Evolutionary conservation across 2,113 vertebrate species (phyloP).

Genomic region (Eptesicus fuscus): DNA sequence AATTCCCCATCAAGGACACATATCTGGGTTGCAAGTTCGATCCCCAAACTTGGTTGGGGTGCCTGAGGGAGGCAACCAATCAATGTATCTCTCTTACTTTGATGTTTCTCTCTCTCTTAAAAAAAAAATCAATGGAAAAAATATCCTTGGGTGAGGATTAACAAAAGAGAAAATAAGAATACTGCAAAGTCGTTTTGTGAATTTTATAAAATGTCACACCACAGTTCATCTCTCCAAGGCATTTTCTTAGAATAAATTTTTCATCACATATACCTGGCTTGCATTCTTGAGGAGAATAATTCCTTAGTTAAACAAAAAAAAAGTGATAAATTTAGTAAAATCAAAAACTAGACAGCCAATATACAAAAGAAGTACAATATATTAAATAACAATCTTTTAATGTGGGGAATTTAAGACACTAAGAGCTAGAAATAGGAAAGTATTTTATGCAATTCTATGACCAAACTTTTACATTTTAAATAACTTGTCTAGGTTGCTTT

Average conservation of each 20-base stretch:
- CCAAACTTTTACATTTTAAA: conserved; percentile 2
- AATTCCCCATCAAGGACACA: too few species aligned
- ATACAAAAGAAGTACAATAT: conserved; percentile 9
- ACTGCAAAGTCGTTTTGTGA: background rate
- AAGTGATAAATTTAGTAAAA: background rate
- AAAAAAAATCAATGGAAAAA: too few species aligned
- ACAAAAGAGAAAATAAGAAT: background rate
- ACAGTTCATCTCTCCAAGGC: background rate
- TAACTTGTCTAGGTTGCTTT: background rate
- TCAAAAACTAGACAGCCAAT: background rate
- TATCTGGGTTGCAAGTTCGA: too few species aligned
- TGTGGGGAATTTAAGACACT: background rate
- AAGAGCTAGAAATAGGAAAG: background rate
- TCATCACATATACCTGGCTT: background rate
- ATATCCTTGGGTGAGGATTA: too few species aligned
- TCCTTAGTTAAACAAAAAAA: background rate
- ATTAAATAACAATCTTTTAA: background rate
- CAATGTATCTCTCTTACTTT: too few species aligned
- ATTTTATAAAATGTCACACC: background rate
- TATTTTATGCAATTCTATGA: background rate
- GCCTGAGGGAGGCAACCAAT: too few species aligned
- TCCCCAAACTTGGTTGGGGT: too few species aligned
- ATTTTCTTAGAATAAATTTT: conserved; percentile 16
- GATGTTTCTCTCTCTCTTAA: too few species aligned
- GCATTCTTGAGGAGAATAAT: background rate